Conservation (phyloP, 2,888 invertebrate genomes). For the Busseola fusca region DNA sequence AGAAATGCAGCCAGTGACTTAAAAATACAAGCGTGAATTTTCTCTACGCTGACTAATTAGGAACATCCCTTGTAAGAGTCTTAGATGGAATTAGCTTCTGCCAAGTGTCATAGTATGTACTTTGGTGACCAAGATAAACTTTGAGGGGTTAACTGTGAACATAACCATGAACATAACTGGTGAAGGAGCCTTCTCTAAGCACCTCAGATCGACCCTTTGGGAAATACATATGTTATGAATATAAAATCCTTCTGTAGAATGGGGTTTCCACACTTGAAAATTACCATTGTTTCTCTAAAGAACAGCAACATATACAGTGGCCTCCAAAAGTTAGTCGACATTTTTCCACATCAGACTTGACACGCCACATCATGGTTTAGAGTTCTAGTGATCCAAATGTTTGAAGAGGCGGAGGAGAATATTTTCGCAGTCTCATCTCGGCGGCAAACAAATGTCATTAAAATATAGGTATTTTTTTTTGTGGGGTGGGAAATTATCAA, state of each 20-base stretch:
- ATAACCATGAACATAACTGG: background rate
- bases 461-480: too few relatives aligned
- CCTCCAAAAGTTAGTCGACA: too few relatives aligned
- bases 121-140: background rate
- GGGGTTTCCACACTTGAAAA: background rate
- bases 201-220: background rate
- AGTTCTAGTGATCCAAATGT: too few relatives aligned
- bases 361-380: too few relatives aligned
- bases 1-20: constrained; percentile 6
- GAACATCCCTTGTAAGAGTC: background rate
- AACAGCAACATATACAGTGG: background rate
- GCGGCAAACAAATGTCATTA: too few relatives aligned
- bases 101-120: background rate
- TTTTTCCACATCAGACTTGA: too few relatives aligned
- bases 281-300: background rate
- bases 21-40: constrained; percentile 16
- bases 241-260: background rate
- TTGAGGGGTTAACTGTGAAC: background rate
- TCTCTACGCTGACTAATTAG: constrained; percentile 12
- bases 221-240: background rate
- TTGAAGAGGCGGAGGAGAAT: too few relatives aligned
- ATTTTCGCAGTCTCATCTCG: too few relatives aligned
- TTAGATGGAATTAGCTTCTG: background rate
- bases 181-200: background rate
- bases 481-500: too few relatives aligned